Percentiles rank a stretch among this genome's conserved stretches.
These are phyloP conservation scores for Pammene aurita DNA, from an alignment of 2,888 invertebrate species.

Conservation along the genomic window DNA sequence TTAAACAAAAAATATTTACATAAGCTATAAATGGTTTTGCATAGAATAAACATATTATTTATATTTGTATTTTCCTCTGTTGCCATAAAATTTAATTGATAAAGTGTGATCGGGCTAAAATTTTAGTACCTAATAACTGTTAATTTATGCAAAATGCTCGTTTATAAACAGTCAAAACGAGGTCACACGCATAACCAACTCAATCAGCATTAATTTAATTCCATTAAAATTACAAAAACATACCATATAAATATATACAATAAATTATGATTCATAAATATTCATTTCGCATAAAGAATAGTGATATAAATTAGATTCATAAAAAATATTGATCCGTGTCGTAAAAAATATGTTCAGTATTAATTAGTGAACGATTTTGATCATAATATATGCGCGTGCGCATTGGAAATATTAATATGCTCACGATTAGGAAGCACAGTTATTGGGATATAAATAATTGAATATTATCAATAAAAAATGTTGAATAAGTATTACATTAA, in stretches of 20 bases:
- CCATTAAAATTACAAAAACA: slow-evolving; percentile 42
- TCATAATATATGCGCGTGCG: slow-evolving; percentile 44
- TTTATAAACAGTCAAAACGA: slow-evolving; percentile 24
- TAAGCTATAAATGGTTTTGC: not conserved
- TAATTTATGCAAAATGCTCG: slow-evolving; percentile 1
- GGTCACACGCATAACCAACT: slow-evolving; percentile 25
- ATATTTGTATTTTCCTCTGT: not conserved
- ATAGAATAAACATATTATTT: not conserved
- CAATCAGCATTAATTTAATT: slow-evolving; percentile 37
- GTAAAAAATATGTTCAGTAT: slow-evolving; percentile 60
- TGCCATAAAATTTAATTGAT: not conserved
- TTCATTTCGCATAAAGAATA: slow-evolving; percentile 60
- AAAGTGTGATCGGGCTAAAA: not conserved
- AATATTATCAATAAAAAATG: too few species aligned
- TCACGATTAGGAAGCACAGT: not conserved
- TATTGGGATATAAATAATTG: too few species aligned
- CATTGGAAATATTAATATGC: not conserved
- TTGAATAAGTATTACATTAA: too few species aligned
- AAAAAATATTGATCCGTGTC: slow-evolving; percentile 59
- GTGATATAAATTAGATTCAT: slow-evolving; percentile 60
- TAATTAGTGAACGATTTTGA: slow-evolving; percentile 54
- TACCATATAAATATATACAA: slow-evolving; percentile 48
- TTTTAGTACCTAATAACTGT: not conserved
- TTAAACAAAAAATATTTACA: not conserved
- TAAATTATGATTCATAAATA: slow-evolving; percentile 59